A percentile compares a stretch with the other conserved stretches of the same genome.
These are phyloP conservation scores for Tachuris rubrigastra DNA, from an alignment of 2,113 vertebrate genomes.

Conservation along the genomic window DNA sequence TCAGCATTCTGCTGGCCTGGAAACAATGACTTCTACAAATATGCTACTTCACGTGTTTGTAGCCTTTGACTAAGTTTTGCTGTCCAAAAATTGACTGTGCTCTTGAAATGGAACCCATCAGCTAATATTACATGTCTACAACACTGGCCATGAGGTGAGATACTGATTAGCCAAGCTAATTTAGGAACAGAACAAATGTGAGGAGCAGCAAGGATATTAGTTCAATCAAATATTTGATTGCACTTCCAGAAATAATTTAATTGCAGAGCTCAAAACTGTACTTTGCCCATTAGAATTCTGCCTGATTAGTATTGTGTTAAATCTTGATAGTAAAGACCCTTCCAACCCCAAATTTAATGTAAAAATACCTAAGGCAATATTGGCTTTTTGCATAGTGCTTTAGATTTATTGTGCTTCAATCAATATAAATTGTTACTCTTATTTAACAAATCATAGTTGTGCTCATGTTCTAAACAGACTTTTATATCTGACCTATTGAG, in stretches of 20 bases:
- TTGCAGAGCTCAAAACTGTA: not conserved
- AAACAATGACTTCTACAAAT: not conserved
- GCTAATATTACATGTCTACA: not conserved
- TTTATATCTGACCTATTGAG: not conserved
- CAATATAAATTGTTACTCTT: not conserved
- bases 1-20: not conserved
- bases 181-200: not conserved
- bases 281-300: not conserved
- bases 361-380: not conserved
- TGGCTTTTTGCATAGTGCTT: not conserved
- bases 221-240: conserved; percentile 9
- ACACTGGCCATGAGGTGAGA: not conserved
- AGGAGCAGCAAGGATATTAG: not conserved
- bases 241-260: not conserved
- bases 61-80: not conserved
- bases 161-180: conserved; percentile 34
- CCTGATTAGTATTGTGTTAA: not conserved
- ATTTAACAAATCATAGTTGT: not conserved
- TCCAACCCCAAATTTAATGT: not conserved
- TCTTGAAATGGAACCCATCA: conserved; percentile 1
- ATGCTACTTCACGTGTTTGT: not conserved
- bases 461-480: not conserved
- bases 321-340: not conserved
- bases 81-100: not conserved
- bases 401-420: not conserved